Evolutionary conservation across 2,888 invertebrate species (phyloP), one percentile per base, ranked within the genome.

Genomic region (Vesta saturnalis): DNA sequence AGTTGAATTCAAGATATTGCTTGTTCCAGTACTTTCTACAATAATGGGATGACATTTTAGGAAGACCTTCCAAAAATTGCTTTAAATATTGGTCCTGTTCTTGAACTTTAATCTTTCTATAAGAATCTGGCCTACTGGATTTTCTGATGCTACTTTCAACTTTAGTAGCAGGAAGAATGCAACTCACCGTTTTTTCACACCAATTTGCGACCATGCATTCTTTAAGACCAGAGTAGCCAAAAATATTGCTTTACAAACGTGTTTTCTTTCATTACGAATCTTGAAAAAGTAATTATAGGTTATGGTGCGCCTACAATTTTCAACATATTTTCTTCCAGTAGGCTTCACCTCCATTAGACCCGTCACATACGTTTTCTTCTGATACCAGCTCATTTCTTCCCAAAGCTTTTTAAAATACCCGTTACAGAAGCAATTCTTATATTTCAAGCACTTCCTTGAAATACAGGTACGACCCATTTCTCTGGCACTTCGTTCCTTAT

Each of bases 181-280:
- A 21, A 59, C n/a, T 6, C 1, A 22, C 22, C 4, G n/a, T 47
- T 1, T 47, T 47, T 47, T 1, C 2, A 22, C 59, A 47, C 59
- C 59, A 59, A 18, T 47, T 59, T 2, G 21, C 19, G 14, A 59
- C 23, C 47, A 47, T 47, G 21, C 59, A 59, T 15, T 59, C 59
- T 1, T 59, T 59, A 47, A 59, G 23, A 1, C 47, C 15, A 47
- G n/a, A 5, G 59, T 59, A 21, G 14, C 1, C 15, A 59, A 47
- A 15, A 47, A 59, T 46, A 47, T 59, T 46, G 21, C 19, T 43
- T 59, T 59, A 15, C 59, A 47, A 5, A 59, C 59, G 21, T 60
- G 60, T 30, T 23, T 46, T 16, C 22, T 47, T 16, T 4, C 1
- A 49, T 60, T 22, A 6, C 30, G 1, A 30, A 60, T 6, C 8